Evolutionary conservation across 2,113 vertebrate species (phyloP).

Genomic region (Oreotrochilus melanogaster): DNA sequence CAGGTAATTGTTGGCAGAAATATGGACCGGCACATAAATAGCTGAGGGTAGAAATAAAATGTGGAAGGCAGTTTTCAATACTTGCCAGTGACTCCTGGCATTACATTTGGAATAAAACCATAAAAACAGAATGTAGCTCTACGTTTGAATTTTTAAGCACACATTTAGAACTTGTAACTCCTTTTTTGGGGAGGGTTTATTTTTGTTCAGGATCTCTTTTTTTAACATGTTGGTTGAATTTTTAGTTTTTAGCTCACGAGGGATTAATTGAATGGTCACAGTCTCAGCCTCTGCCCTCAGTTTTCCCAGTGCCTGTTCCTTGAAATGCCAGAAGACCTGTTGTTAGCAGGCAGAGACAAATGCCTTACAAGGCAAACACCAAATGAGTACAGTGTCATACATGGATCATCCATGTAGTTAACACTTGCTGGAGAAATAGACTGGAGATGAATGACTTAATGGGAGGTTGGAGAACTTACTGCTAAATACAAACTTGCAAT

Average conservation of each 20-base stretch:
- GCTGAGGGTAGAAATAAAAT: neutral
- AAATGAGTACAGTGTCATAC: neutral
- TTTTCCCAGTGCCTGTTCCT: neutral
- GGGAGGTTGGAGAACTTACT: neutral
- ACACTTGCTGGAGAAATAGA: neutral
- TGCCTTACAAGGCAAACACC: neutral
- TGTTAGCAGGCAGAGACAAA: conserved; percentile 14
- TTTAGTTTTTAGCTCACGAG: neutral
- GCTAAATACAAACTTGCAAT: neutral
- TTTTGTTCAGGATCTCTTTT: neutral
- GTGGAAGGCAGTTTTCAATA: neutral
- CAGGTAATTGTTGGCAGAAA: neutral
- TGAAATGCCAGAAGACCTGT: neutral
- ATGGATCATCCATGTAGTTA: neutral
- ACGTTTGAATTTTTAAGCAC: neutral
- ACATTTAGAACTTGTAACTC: neutral
- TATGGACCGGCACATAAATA: neutral
- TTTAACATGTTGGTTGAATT: neutral
- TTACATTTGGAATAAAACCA: neutral
- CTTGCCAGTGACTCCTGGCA: neutral
- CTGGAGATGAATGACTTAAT: neutral
- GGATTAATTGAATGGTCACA: neutral
- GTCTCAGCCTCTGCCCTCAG: neutral
- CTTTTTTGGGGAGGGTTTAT: accelerated
- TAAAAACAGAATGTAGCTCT: neutral